Evolutionary conservation across 1,140 invertebrate genomes (phyloP), one percentile per base, ranked within the genome.

Genomic region (Trichonephila clavipes): DNA sequence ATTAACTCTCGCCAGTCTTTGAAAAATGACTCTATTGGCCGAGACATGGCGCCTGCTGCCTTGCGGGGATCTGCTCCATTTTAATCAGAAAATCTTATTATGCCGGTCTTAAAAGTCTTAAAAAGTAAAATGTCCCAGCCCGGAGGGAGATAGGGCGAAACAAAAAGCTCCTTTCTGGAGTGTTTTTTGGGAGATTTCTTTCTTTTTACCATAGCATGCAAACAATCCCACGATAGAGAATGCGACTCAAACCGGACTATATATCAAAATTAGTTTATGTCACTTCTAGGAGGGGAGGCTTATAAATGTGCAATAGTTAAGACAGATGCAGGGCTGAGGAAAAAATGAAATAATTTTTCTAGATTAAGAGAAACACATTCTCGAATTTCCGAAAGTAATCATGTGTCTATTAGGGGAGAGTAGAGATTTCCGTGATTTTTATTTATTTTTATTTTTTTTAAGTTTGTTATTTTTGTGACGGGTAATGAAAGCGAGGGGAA

Each of bases 21-120:
- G 92, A 93, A 93, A 93, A 93, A 93, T 93, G 92, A 82, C 85
- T 59, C 66, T 61, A 82, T 93, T 82, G 69, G 85, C 28, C 24
- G 85, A 93, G 85, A 88, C 92, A 81, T 93, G 92, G 92, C 92
- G 92, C 92, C 92, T 86, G n/a, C 61, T 86, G 81, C 90, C 90
- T 92, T 69, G 61, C 82, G 62, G 82, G 90, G 61, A 77, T 83
- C 64, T 88, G 92, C 59, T 82, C 86, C 85, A 93, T 19, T 93
- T 93, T 93, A 93, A 93, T 93, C 92, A 93, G 85, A 93, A 93
- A 93, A 93, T 93, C 92, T 93, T 90, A 90, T 90, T 90, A 90
- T 90, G 69, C 51, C 34, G 24, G 89, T 90, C 89, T 90, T 90
- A 90, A 90, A 90, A 90, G 89, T 90, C 89, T 90, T 90, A 59